A percentile compares a stretch with the other conserved stretches of the same genome.
Conservation (phyloP, 2,888 invertebrate genomes). For the Trisateles emortualis region DNA sequence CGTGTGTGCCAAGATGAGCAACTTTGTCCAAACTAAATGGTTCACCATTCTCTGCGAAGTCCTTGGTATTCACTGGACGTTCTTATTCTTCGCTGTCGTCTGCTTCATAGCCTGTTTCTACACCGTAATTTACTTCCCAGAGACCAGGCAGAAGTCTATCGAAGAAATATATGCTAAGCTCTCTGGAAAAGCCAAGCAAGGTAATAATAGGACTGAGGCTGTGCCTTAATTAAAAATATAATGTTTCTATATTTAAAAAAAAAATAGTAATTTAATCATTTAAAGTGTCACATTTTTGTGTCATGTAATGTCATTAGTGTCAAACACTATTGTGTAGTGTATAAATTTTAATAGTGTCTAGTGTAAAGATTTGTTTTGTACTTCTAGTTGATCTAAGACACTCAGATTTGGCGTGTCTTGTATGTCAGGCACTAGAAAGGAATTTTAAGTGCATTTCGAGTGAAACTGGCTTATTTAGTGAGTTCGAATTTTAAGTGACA, state of each 20-base stretch:
- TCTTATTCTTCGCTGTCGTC: constrained; percentile 73
- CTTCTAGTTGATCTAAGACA: no score
- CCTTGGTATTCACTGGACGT: constrained; percentile 79
- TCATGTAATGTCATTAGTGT: neutral
- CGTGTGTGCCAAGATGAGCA: constrained; percentile 78
- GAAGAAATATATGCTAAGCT: constrained; percentile 77
- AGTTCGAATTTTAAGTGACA: neutral
- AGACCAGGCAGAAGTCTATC: constrained; percentile 73
- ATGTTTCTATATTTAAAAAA: no score
- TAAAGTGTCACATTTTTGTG: neutral
- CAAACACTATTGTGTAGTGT: neutral
- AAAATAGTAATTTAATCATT: neutral
- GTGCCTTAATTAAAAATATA: constrained; percentile 46
- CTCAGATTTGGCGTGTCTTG: no score
- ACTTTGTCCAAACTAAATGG: constrained; percentile 81
- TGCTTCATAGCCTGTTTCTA: constrained; percentile 73
- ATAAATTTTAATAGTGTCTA: neutral
- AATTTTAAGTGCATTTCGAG: no score
- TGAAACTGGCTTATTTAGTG: neutral
- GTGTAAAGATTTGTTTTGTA: neutral
- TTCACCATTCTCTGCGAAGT: constrained; percentile 71
- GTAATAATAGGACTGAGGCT: constrained; percentile 54
- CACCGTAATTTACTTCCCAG: constrained; percentile 71
- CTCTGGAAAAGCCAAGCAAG: constrained; percentile 55
- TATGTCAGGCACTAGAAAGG: no score